phyloP scores from a whole-genome alignment of 2,888 invertebrate genomes.

The Campoplex nolae region DNA sequence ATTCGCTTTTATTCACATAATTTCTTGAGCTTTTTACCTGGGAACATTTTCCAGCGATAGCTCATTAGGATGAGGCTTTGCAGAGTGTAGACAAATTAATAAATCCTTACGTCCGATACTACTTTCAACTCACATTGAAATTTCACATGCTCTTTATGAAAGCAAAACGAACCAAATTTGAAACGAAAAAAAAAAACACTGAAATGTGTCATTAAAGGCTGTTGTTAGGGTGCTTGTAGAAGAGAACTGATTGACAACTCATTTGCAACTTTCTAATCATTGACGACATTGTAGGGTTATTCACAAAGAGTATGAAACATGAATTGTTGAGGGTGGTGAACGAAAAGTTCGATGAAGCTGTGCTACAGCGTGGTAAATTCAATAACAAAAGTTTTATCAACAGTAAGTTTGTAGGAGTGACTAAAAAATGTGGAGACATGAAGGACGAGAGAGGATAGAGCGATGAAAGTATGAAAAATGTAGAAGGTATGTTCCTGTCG shows the following conservation, averaged over 20 bases:
- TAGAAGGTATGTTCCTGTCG: background rate
- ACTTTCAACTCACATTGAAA: background rate
- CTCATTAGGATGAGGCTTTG: background rate
- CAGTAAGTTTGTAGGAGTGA: background rate
- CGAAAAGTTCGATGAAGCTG: constrained; percentile 15
- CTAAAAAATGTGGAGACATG: background rate
- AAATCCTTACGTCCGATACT: background rate
- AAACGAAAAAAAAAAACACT: background rate
- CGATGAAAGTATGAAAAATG: background rate
- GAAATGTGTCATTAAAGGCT: background rate
- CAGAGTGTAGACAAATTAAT: background rate
- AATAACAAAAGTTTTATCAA: constrained; percentile 15
- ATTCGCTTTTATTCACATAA: background rate
- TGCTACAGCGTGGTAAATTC: background rate
- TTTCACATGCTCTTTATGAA: background rate
- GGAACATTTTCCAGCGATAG: background rate
- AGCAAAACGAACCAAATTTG: background rate
- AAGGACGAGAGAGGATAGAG: background rate
- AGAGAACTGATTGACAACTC: background rate
- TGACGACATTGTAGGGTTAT: background rate
- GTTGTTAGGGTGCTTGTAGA: background rate
- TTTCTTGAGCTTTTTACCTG: background rate
- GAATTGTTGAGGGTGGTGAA: background rate
- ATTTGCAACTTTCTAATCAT: constrained; percentile 18
- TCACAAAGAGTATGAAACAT: constrained; percentile 5